Base-by-base conservation (phyloP, 2,888 invertebrate species). In the Coremacera marginata region DNA sequence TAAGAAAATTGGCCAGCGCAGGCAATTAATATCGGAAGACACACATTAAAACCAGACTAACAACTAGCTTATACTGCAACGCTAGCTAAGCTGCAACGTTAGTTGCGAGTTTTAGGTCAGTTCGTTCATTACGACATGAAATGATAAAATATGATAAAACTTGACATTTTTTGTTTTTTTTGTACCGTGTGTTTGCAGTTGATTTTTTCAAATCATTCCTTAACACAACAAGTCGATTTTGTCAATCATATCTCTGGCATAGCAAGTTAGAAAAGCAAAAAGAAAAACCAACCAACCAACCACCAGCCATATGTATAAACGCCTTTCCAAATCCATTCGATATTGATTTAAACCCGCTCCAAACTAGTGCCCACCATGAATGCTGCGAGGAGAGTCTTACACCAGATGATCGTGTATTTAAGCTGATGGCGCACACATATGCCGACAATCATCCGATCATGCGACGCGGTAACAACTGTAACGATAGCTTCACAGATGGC, bases 401-500 rank as follows among this genome's bases (percentile, higher is more conserved):
- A 0, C 97, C 97, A 0, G 98, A 98, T 87, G 93, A 98, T 87
- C 90, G 90, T 5, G 88, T 97, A 9, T 98, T 98, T 89, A 93
- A 93, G 84, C 91, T 94, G 81, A 90, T 98, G 75, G 95, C 98
- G 0, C 91, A 91, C 65, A 90, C 92, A 0, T 98, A 96, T 89
- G 93, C 97, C 4, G 91, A 93, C 51, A 91, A 92, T 55, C 94
- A 98, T 90, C 91, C 91, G 0, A 90, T 92, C 3, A 97, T 98
- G 98, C 91, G 91, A 77, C 89, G 89, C 9, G 96, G 96, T 0
- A 91, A 93, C 81, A 92, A 93, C 8, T 96, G 95, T 86, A 92
- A 91, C 34, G 96, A 96, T 81, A 90, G 91, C 81, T 98, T 98
- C 85, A 86, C 90, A 2, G 91, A 93, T 49, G 98, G 98, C 37